Evolutionary conservation across 2,113 vertebrate species (phyloP), one percentile per base, ranked within the genome.

Genomic region (Dermatemys mawii): DNA sequence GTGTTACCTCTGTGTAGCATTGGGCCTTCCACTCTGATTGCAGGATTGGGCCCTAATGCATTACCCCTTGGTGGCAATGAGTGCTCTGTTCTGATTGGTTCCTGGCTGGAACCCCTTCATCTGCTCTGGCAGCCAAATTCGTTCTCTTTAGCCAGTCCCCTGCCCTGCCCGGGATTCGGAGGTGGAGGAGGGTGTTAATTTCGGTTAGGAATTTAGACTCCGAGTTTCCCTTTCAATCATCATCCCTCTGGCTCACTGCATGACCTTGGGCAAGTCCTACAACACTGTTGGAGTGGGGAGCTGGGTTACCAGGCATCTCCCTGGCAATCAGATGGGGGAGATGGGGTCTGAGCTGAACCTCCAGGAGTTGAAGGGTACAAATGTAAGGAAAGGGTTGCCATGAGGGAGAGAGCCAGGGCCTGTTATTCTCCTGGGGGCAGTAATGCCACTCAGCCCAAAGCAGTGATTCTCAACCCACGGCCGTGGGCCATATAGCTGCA

Each of bases 231-330:
- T 48, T 41, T n/a, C 46, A 10, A 16, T 14, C 8, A 10, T 17
- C 9, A 3, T 7, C 1, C 9, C 38, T 49, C 51, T 0, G 1
- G 1, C 73, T 55, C 82, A 7, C 19, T 29, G 48, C 1, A 0
- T 94, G 93, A 95, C 95, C 96, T 97, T 94, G 93, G 94, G 53
- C 0, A 9, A 82, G 67, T 83, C 38, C 81, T 84, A 32, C 27
- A 0, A 49, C 9, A 32, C 32, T 54, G 14, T 54, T 44, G 1
- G 46, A 24, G 78, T 2, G 2, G 57, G 80, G 81, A 83, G 79
- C 53, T 21, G 79, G 2, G 1, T 13, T 57, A 26, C 86, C 93
- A 53, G 2, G 0, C 17, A 48, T 44, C 91, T 81, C 55, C 73
- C 50, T 32, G 80, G 3, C 38, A 38, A 9, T 55, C 1, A 2